Percentiles rank a stretch among this genome's conserved stretches.
Evolutionary conservation across 2,113 vertebrate species (phyloP).

Genomic region (Pomatostomus ruficeps): DNA sequence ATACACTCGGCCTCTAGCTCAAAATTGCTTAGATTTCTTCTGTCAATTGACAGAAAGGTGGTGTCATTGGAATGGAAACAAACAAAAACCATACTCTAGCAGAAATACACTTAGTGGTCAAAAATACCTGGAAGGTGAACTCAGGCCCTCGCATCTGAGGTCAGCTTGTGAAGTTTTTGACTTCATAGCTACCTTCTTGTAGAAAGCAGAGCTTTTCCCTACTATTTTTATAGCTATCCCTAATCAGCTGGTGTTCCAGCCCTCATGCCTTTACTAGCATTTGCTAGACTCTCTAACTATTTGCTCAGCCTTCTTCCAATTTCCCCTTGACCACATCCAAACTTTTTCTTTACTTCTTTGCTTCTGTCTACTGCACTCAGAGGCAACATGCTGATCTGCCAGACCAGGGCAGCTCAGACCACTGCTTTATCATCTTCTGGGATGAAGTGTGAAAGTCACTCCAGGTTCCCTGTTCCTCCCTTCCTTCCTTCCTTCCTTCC

Average conservation of each 20-base stretch:
- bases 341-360: neutral
- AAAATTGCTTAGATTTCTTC: neutral
- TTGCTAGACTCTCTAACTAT: neutral
- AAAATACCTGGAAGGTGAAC: neutral
- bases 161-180: neutral
- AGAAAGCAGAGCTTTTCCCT: neutral
- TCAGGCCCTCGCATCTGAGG: neutral
- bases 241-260: neutral
- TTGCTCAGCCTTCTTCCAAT: conserved; percentile 14
- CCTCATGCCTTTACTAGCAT: neutral
- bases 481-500: neutral
- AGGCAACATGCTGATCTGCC: neutral
- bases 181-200: neutral
- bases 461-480: neutral
- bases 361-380: neutral
- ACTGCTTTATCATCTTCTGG: neutral
- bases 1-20: neutral
- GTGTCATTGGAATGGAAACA: neutral
- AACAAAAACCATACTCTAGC: neutral
- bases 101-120: neutral
- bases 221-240: neutral
- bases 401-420: neutral
- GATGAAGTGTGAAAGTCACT: neutral
- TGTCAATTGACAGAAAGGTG: neutral
- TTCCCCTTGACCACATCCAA: neutral